These are phyloP conservation scores for Ypsolopha sequella DNA, from an alignment of 2,888 invertebrate species.

Conservation along the genomic window DNA sequence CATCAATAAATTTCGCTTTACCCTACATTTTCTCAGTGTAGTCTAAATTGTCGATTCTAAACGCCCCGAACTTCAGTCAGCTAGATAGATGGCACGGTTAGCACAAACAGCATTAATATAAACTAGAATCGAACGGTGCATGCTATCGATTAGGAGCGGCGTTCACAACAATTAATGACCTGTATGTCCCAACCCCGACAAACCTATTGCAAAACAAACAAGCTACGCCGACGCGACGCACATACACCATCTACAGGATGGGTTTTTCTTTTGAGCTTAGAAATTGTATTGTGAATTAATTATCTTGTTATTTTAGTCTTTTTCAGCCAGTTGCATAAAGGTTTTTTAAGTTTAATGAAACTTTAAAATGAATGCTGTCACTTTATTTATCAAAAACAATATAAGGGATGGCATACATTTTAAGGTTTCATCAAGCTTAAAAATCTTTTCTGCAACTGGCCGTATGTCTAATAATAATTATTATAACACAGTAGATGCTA, in stretches of 20 bases:
- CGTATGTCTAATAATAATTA: too few relatives aligned
- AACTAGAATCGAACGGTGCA: conserved; percentile 67
- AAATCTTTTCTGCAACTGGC: too few relatives aligned
- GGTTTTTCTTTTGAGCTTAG: not conserved
- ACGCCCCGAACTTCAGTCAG: conserved; percentile 8
- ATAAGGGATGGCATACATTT: too few relatives aligned
- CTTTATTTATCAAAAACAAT: too few relatives aligned
- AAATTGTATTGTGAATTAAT: too few relatives aligned
- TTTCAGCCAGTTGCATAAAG: too few relatives aligned
- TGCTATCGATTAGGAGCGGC: conserved; percentile 67
- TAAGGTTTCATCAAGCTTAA: too few relatives aligned
- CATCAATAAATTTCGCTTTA: too few relatives aligned
- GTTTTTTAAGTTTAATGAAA: too few relatives aligned
- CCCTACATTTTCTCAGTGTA: not conserved
- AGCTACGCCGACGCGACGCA: conserved; percentile 52
- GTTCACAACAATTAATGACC: conserved; percentile 71
- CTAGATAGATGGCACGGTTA: conserved; percentile 27
- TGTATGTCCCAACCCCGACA: conserved; percentile 66
- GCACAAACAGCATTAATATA: conserved; percentile 70
- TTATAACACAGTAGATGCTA: too few relatives aligned
- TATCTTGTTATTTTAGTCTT: too few relatives aligned
- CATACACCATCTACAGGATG: conserved; percentile 17
- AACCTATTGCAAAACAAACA: conserved; percentile 71
- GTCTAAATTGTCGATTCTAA: not conserved
- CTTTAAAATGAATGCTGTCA: too few relatives aligned